Percentiles rank a stretch among this genome's conserved stretches.
phyloP scores from a whole-genome alignment of 1,140 invertebrate genomes.

The Heliconius hewitsoni region DNA sequence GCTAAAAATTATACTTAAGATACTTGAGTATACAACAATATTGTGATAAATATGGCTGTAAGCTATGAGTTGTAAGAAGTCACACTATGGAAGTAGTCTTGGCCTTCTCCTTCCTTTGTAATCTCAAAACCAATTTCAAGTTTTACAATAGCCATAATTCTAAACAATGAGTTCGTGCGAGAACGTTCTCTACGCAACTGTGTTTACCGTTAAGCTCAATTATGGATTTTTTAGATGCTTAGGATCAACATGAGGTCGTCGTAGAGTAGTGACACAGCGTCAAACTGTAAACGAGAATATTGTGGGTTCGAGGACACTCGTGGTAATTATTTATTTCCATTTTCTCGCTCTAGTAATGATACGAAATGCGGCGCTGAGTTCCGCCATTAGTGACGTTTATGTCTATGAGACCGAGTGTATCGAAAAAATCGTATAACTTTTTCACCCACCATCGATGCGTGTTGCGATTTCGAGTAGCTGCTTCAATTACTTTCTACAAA shows the following conservation, averaged over 20 bases:
- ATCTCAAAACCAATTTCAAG: conserved; percentile 22
- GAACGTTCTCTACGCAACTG: neutral
- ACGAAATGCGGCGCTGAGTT: too few species aligned
- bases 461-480: too few species aligned
- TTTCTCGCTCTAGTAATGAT: too few species aligned
- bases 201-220: neutral
- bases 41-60: neutral
- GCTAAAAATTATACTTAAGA: neutral
- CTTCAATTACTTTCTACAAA: too few species aligned
- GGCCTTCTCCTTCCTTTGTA: neutral
- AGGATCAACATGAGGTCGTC: neutral
- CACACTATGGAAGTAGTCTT: neutral
- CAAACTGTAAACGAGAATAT: too few species aligned
- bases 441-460: too few species aligned
- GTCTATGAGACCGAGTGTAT: too few species aligned
- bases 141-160: conserved; percentile 18
- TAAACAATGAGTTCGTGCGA: conserved; percentile 2
- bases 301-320: too few species aligned
- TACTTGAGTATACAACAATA: neutral
- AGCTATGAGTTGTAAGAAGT: neutral
- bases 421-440: too few species aligned
- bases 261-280: too few species aligned
- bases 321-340: too few species aligned
- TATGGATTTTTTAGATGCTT: neutral
- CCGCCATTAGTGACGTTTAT: too few species aligned